Evolutionary conservation across 2,113 vertebrate genomes (phyloP), one percentile per base, ranked within the genome.

Genomic region (Spermophilus dauricus): DNA sequence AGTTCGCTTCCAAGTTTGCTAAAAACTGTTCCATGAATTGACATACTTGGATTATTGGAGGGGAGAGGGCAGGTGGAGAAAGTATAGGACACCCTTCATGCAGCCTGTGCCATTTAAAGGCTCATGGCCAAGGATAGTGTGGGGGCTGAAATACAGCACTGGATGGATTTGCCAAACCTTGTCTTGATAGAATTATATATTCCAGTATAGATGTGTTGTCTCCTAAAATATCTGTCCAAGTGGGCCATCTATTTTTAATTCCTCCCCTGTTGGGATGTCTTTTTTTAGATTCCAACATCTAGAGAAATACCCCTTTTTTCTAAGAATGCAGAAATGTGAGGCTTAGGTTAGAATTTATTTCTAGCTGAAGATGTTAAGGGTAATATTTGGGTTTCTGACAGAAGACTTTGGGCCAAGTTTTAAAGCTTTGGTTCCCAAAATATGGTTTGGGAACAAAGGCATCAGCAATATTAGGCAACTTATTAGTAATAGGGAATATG

Each of bases 211-310:
- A 6, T 28, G 34, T 91, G n/a, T 28, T 85, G 14, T 61, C 81
- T 96, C 67, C 73, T 77, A 93, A 97, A 95, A 93, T 92, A 95
- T 75, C 77, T 95, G 26, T 61, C 72, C 75, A 96, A 93, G 34
- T 86, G 53, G 77, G 87, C 17, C 51, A 86, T 86, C 77, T 96
- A 85, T 97, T 96, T 87, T 77, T 94, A 94, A 90, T 84, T 63
- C 72, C 87, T 51, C n/a, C 9, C 89, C 78, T 12, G 53, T n/a
- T 80, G 17, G 24, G 34, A 53, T 53, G 8, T 12, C 22, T 73
- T 86, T 83, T 95, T 83, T 30, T 76, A 85, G 51, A 9, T 83
- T 95, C 11, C 61, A 83, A 37, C 24, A 83, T 72, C 30, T 93
- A 95, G 34, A 92, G 3, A 88, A 26, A 8, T 76, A 75, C 2